phyloP scores from a whole-genome alignment of 2,888 invertebrate species.

The Cotesia congregata region DNA sequence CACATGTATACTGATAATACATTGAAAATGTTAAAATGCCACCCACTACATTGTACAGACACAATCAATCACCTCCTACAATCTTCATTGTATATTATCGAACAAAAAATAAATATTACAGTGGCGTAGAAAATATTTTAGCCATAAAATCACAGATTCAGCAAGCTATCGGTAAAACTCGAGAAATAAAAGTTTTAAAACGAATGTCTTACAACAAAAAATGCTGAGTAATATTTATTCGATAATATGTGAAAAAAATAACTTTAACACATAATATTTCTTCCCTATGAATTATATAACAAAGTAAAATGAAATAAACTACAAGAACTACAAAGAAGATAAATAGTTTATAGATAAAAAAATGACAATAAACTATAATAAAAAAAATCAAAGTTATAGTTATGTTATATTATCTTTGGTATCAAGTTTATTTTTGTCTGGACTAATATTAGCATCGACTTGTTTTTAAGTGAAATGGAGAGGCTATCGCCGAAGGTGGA shows the following conservation, averaged over 20 bases:
- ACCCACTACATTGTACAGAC: constrained; percentile 33
- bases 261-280: neutral
- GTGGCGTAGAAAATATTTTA: constrained; percentile 32
- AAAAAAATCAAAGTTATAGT: neutral
- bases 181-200: neutral
- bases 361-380: neutral
- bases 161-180: neutral
- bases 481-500: neutral
- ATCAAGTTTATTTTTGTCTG: constrained; percentile 33
- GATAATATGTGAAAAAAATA: neutral
- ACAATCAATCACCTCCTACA: constrained; percentile 45
- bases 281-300: neutral
- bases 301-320: neutral
- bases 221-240: neutral
- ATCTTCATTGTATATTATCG: constrained; percentile 41
- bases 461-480: constrained; percentile 14
- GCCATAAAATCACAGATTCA: neutral
- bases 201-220: neutral
- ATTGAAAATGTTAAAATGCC: constrained; percentile 22
- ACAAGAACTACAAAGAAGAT: neutral
- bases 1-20: constrained; percentile 4
- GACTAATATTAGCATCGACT: constrained; percentile 38
- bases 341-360: neutral
- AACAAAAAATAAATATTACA: constrained; percentile 37
- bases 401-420: neutral